Conservation (phyloP, 1,140 invertebrate genomes). For the Solenopsis fugax region DNA sequence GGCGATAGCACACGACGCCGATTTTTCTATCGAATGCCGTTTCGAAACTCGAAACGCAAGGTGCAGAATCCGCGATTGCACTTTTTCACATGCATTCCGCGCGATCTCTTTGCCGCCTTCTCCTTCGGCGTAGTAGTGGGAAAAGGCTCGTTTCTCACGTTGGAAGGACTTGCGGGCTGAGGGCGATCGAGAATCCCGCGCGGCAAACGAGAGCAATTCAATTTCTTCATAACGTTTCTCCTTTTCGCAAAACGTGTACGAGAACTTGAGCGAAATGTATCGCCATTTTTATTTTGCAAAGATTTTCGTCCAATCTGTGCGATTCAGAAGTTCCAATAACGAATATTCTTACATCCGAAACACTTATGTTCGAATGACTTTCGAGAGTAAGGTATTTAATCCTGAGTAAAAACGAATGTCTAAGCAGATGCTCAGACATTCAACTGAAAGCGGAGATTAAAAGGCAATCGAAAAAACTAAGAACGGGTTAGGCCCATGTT, state of each 20-base stretch:
- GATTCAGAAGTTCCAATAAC: neutral
- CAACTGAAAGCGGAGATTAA: slow-evolving; percentile 49
- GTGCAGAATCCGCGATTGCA: slow-evolving; percentile 18
- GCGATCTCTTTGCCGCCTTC: slow-evolving; percentile 53
- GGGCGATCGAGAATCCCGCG: slow-evolving; percentile 32
- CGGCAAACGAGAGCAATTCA: neutral
- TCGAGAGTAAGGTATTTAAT: slow-evolving; percentile 28
- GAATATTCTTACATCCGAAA: slow-evolving; percentile 6
- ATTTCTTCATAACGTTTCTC: slow-evolving; percentile 9
- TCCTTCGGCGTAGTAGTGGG: slow-evolving; percentile 50
- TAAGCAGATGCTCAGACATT: slow-evolving; percentile 32
- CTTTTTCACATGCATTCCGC: slow-evolving; percentile 69
- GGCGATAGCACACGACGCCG: slow-evolving; percentile 31
- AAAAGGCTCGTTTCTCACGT: slow-evolving; percentile 65
- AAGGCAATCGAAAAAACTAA: slow-evolving; percentile 49
- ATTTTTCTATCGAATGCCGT: slow-evolving; percentile 67
- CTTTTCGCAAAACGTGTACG: neutral
- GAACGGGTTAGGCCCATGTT: slow-evolving; percentile 38
- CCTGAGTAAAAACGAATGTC: slow-evolving; percentile 16
- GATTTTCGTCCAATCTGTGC: neutral
- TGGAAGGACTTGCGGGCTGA: slow-evolving; percentile 15
- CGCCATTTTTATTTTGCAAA: neutral
- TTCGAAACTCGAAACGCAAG: slow-evolving; percentile 54
- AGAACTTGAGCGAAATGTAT: neutral
- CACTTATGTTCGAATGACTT: neutral